Evolutionary conservation across 2,113 vertebrate species (phyloP).

Genomic region (Periophthalmus modestus): DNA sequence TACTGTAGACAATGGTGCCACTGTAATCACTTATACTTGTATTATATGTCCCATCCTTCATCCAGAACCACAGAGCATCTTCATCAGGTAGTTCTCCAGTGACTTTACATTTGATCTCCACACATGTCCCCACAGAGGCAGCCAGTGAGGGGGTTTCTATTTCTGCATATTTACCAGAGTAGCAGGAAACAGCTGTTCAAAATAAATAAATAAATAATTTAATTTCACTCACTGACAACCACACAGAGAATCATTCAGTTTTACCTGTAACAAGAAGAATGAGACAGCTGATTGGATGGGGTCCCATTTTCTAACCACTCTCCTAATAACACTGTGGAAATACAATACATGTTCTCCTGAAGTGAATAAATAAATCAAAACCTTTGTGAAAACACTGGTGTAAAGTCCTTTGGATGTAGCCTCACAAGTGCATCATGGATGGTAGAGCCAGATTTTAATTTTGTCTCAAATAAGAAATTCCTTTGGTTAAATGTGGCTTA

Average conservation of each 20-base stretch:
- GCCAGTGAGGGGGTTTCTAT: rapidly evolving
- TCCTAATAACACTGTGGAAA: background rate
- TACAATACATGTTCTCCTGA: background rate
- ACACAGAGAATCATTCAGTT: no score
- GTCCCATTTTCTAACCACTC: background rate
- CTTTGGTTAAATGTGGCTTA: no score
- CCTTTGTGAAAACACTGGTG: no score
- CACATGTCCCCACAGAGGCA: slow-evolving; percentile 57
- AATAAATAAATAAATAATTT: background rate
- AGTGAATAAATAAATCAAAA: no score
- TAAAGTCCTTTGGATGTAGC: no score
- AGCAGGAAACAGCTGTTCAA: background rate
- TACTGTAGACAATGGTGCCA: slow-evolving; percentile 51
- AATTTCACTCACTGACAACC: background rate
- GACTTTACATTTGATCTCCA: slow-evolving; percentile 47
- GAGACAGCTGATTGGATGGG: background rate
- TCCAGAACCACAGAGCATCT: slow-evolving; percentile 48
- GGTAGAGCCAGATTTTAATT: no score
- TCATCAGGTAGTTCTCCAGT: rapidly evolving
- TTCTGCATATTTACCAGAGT: background rate
- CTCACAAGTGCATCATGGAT: no score
- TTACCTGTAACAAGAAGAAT: background rate
- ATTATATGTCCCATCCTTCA: slow-evolving; percentile 40
- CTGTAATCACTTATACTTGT: rapidly evolving
- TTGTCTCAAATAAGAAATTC: no score